Evolutionary conservation across 1,140 invertebrate genomes (phyloP).

Genomic region (Luehdorfia chinensis): DNA sequence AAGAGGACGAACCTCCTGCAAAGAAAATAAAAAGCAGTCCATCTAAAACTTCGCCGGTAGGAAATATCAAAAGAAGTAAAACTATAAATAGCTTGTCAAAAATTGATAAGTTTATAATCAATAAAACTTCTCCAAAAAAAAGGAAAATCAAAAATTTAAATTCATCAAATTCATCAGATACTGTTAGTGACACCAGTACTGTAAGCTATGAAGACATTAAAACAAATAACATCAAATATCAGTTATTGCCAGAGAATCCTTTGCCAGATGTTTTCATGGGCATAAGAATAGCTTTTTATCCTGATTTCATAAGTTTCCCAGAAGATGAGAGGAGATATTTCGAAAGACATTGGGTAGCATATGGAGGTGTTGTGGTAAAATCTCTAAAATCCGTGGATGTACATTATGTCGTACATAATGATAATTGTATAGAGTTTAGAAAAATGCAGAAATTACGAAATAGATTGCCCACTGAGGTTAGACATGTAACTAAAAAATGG

Average conservation of each 20-base stretch:
- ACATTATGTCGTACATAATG: conserved; percentile 73
- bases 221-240: conserved; percentile 22
- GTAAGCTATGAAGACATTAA: conserved; percentile 23
- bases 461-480: conserved; percentile 52
- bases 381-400: conserved; percentile 52
- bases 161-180: conserved; percentile 18
- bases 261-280: conserved; percentile 60
- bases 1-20: conserved; percentile 36
- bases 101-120: conserved; percentile 8
- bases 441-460: conserved; percentile 52
- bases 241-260: conserved; percentile 46
- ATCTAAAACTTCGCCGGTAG: conserved; percentile 16
- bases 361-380: conserved; percentile 70
- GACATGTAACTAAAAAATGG: conserved; percentile 76
- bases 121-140: conserved; percentile 15
- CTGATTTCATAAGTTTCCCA: conserved; percentile 58
- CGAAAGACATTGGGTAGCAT: conserved; percentile 76
- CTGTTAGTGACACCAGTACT: conserved; percentile 4
- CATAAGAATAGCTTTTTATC: conserved; percentile 62
- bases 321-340: conserved; percentile 52
- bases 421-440: conserved; percentile 49
- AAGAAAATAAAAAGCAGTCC: conserved; percentile 49
- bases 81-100: neutral
- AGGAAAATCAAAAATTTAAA: conserved; percentile 21
- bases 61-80: neutral